Conservation (phyloP, 2,113 vertebrate species). For the Puntigrus tetrazona region DNA sequence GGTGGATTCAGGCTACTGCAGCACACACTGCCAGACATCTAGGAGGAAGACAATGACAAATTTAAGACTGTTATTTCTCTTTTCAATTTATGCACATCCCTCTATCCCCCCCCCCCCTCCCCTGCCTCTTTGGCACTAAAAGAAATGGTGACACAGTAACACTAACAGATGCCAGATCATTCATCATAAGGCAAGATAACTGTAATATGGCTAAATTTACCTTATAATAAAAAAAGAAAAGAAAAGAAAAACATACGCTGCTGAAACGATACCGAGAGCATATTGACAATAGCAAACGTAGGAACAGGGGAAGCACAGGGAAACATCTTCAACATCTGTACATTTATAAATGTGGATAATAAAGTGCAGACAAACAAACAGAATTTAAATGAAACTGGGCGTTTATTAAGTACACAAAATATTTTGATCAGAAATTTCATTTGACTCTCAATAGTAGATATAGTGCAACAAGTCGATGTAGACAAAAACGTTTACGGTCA, state of each 20-base stretch:
- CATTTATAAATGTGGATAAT: neutral
- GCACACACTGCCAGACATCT: conserved; percentile 61
- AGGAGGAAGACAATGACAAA: conserved; percentile 63
- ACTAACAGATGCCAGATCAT: conserved; percentile 48
- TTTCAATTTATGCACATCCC: conserved; percentile 49
- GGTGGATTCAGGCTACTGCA: conserved; percentile 61
- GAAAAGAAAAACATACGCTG: neutral
- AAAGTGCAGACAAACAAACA: neutral
- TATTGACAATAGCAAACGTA: neutral
- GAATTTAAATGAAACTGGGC: neutral
- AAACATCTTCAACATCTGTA: neutral
- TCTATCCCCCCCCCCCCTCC: conserved; percentile 29
- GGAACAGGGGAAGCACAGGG: neutral
- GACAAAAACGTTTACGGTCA: neutral
- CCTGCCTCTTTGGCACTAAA: conserved; percentile 47
- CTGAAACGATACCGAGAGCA: conserved; percentile 5
- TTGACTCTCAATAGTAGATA: neutral
- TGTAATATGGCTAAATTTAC: conserved; percentile 32
- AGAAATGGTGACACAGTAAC: conserved; percentile 50
- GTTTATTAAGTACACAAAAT: neutral
- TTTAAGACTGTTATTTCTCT: conserved; percentile 55
- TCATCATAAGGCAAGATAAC: conserved; percentile 45
- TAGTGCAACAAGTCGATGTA: neutral
- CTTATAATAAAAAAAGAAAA: neutral
- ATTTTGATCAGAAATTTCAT: neutral